Conservation (phyloP, 2,888 invertebrate species). For the Agriopis marginaria region DNA sequence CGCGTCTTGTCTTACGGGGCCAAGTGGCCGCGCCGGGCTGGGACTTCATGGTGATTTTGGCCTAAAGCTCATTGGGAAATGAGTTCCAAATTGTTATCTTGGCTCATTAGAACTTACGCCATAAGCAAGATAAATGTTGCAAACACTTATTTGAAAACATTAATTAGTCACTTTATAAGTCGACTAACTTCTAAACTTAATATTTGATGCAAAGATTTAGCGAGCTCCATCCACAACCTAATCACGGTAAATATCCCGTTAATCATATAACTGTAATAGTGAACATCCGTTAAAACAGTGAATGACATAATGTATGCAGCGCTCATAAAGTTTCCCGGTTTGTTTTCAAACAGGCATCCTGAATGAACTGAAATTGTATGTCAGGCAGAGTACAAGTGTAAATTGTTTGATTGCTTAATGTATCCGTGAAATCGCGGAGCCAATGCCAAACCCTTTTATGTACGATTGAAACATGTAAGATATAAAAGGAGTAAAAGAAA, state of each 20-base stretch:
- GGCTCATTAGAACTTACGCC: conserved; percentile 23
- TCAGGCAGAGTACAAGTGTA: conserved; percentile 11
- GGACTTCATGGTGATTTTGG: no score
- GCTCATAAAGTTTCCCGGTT: not conserved
- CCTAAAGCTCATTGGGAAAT: no score
- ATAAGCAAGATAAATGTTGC: conserved; percentile 33
- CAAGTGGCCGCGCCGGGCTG: no score
- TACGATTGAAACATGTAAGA: not conserved
- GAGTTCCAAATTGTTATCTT: conserved; percentile 1
- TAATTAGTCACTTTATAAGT: conserved; percentile 30
- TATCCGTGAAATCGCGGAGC: conserved; percentile 65
- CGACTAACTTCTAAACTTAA: no score
- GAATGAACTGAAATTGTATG: not conserved
- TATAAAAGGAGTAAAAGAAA: no score
- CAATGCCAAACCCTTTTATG: conserved; percentile 56
- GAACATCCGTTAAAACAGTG: no score
- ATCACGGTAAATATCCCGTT: no score
- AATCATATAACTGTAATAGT: no score
- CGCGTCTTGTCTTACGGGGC: no score
- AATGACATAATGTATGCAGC: not conserved
- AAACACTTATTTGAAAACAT: conserved; percentile 26
- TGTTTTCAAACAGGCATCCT: not conserved
- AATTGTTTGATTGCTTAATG: conserved; percentile 51
- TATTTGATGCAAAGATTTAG: no score
- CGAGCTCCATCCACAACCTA: no score